Evolutionary conservation across 2,113 vertebrate species (phyloP), one percentile per base, ranked within the genome.

Genomic region (Nannobrachium achirus): DNA sequence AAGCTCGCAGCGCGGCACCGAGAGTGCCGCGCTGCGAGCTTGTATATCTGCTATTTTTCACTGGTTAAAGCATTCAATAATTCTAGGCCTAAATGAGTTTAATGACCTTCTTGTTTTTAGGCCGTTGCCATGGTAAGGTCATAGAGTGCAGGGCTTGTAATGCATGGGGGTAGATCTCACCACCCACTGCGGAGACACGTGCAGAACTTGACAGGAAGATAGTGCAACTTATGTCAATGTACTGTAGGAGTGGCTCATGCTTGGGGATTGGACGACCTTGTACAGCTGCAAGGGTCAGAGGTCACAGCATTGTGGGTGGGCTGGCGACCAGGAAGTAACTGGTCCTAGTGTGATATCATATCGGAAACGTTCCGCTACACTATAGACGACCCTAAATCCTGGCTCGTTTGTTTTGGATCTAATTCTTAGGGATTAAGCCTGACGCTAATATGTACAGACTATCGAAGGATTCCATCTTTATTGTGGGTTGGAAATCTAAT

Each of bases 251-350:
- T 65, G 52, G 40, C 8, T 25, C 33, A 2, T 51, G 52, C 14
- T 61, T 10, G 16, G 45, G 59, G 48, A 76, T 42, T 38, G 33
- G 16, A 42, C 67, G 71, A 74, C 48, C 55, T 52, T 45, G 8
- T 70, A 49, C 72, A 80, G 71, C 79, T 76, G 67, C 42, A 59
- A 6, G 16, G 53, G 57, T 45, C 38, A 75, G 56, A 68, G 62
- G 73, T 83, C 74, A 73, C 40, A 39, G 20, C 45, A 10, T 59
- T 18, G 57, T 42, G 69, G 42, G 68, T 82, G 76, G 72, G 69
- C 70, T 52, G 65, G 73, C 53, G 5, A 57, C 74, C 65, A 77
- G 69, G 52, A 80, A 67, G 62, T 71, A 40, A 77, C 51, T 39
- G 19, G 13, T 62, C 6, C 10, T 56, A 20, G 3, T 33, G 25